Evolutionary conservation across 2,113 vertebrate species (phyloP), one percentile per base, ranked within the genome.

Genomic region (Rhinolophus sinicus): DNA sequence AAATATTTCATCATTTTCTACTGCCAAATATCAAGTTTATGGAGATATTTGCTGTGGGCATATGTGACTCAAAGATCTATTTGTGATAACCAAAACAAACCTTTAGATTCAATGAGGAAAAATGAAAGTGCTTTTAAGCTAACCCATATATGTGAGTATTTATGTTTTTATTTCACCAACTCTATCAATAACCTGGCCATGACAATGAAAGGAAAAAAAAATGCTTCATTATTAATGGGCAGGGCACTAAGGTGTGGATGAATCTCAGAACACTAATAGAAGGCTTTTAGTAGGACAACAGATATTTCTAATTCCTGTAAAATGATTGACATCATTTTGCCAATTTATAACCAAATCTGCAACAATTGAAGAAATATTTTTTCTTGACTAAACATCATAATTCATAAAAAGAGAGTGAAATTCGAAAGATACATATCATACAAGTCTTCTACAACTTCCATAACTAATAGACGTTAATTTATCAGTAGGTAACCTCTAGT

Each of bases 1-100:
- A 96, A 89, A 60, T 83, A 89, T 44, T 89, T 81, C 22, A 64
- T 89, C 12, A 73, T 73, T 65, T 82, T 50, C 24, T 93, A 47
- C 15, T 83, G 24, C 21, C 38, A 87, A 73, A 90, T 47, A 73
- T 52, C 44, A 93, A 44, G 15, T 40, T 84, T 58, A 40, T 54
- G 14, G 15, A 65, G 50, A 88, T 70, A 18, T 35, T 30, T 73
- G 30, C 13, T 1, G 56, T 87, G 28, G 14, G 30, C 5, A 73
- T n/a, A 40, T 44, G 21, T 83, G 73, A 86, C 8, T 75, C n/a
- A 92, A 87, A 90, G 28, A 80, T 84, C 58, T 80, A n/a, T 73
- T 21, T 62, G 4, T 60, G 30, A 11, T 70, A 93, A 35, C 19
- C 5, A 70, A 87, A 87, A 44, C 19, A 89, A 89, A 35, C 3